These are phyloP conservation scores for Aphelenchoides bicaudatus DNA, from an alignment of 2,888 invertebrate genomes.

Conservation along the genomic window DNA sequence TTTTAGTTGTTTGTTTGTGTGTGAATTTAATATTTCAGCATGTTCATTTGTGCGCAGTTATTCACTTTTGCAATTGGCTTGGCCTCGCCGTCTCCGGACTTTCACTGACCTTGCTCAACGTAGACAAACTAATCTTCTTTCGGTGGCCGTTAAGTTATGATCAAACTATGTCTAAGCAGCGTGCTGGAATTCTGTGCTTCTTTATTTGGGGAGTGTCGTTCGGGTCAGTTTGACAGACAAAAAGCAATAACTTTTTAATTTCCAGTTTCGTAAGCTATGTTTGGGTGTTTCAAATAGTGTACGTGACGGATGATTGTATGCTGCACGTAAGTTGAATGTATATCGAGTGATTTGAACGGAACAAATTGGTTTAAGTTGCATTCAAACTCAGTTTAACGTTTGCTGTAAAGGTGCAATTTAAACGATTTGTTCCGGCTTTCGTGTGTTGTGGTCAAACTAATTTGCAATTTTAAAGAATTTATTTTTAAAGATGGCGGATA, in stretches of 20 bases:
- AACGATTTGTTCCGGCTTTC: no score
- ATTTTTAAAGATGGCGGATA: conserved; percentile 50
- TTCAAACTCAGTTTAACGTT: no score
- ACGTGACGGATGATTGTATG: conserved; percentile 53
- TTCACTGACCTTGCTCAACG: conserved; percentile 56
- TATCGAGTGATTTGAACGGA: not conserved
- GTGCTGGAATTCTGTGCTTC: conserved; percentile 52
- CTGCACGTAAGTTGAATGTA: conserved; percentile 41
- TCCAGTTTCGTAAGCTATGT: conserved; percentile 58
- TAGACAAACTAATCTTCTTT: conserved; percentile 59
- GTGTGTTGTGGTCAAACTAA: no score
- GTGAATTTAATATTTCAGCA: no score
- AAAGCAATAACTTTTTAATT: conserved; percentile 12
- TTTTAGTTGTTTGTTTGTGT: no score
- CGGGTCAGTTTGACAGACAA: conserved; percentile 38
- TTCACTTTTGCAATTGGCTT: conserved; percentile 58
- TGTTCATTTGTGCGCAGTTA: conserved; percentile 49
- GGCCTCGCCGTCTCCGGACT: conserved; percentile 58
- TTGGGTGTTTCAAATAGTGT: conserved; percentile 56
- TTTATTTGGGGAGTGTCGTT: conserved; percentile 57
- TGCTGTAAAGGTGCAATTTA: no score
- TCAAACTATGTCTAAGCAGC: conserved; percentile 56
- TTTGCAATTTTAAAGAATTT: no score
- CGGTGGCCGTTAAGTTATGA: conserved; percentile 59
- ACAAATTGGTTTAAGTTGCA: no score